Conservation (phyloP, 1,140 invertebrate genomes). For the Drosophila setifemur region DNA sequence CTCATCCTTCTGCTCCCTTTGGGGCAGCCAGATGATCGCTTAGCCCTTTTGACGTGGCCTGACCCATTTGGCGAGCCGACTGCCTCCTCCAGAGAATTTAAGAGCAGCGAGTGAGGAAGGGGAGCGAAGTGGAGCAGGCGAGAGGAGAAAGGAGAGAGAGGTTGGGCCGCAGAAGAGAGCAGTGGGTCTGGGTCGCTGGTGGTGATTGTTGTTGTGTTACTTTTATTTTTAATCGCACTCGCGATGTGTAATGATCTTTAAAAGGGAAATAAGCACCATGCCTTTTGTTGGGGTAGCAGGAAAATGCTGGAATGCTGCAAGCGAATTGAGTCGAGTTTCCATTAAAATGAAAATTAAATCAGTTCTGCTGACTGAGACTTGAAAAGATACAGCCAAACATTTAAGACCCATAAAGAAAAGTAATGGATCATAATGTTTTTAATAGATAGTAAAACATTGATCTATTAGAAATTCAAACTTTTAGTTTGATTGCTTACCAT, state of each 20-base stretch:
- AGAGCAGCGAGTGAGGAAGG: too few species aligned
- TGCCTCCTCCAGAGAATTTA: conserved; percentile 36
- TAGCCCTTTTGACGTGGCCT: conserved; percentile 74
- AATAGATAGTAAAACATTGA: too few species aligned
- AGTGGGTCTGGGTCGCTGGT: conserved; percentile 69
- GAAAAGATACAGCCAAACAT: too few species aligned
- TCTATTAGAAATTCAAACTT: too few species aligned
- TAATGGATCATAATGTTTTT: too few species aligned
- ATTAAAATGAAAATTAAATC: too few species aligned
- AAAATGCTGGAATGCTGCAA: neutral
- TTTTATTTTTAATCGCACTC: conserved; percentile 43
- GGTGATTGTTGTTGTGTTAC: conserved; percentile 30
- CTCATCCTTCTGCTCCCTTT: neutral
- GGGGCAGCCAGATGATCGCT: conserved; percentile 51
- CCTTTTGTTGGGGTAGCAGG: conserved; percentile 11
- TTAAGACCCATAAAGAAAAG: too few species aligned
- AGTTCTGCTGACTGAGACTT: too few species aligned
- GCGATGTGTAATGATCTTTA: conserved; percentile 24
- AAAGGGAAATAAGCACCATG: conserved; percentile 34
- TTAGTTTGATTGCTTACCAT: too few species aligned
- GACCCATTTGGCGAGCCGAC: conserved; percentile 69
- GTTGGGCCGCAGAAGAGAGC: conserved; percentile 54
- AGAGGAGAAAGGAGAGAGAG: conserved; percentile 12
- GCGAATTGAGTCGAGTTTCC: too few species aligned
- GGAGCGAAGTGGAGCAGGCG: neutral